A percentile compares a stretch with the other conserved stretches of the same genome.
Conservation (phyloP, 2,113 vertebrate species). For the Leptodactylus fuscus region DNA sequence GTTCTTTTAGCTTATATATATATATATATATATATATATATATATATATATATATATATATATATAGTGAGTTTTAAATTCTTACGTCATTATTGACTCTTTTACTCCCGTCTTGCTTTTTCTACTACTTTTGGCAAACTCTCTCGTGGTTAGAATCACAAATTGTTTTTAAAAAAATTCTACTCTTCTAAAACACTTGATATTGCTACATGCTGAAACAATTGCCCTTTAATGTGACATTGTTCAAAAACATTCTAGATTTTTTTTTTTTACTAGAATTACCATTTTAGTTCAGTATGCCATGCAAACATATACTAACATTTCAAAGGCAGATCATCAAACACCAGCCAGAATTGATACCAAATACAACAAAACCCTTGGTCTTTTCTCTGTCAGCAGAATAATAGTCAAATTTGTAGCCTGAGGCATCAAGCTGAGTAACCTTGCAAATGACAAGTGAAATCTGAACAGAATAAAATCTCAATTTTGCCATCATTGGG, state of each 20-base stretch:
- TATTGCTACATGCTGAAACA: neutral
- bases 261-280: neutral
- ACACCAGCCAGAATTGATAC: neutral
- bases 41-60: too few relatives aligned
- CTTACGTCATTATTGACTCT: too few relatives aligned
- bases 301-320: neutral
- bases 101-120: too few relatives aligned
- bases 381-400: neutral
- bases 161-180: too few relatives aligned
- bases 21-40: too few relatives aligned
- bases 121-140: too few relatives aligned
- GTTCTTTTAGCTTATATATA: too few relatives aligned
- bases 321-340: slow-evolving; percentile 2
- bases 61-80: too few relatives aligned
- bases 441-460: slow-evolving; percentile 47
- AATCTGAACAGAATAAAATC: slow-evolving; percentile 23
- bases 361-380: neutral
- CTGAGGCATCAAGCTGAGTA: slow-evolving; percentile 27
- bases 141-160: too few relatives aligned
- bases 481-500: slow-evolving; percentile 35
- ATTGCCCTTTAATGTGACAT: neutral
- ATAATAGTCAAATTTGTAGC: slow-evolving; percentile 19
- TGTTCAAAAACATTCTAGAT: neutral
- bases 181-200: too few relatives aligned
- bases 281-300: slow-evolving; percentile 2